Conservation (phyloP, 2,888 invertebrate genomes). For the Psylliodes chrysocephalus region DNA sequence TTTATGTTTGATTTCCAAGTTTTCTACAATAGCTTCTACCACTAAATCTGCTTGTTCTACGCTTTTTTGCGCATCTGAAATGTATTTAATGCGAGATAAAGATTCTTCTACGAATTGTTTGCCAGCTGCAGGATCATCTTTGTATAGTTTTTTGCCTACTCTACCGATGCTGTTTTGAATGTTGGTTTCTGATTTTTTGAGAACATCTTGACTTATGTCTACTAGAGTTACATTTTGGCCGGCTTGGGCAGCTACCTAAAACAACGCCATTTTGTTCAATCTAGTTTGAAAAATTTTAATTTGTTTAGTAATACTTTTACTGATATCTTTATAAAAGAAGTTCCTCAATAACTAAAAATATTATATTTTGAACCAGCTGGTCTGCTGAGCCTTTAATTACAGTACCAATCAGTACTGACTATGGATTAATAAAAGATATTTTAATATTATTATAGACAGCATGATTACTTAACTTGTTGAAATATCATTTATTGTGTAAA, state of each 20-base stretch:
- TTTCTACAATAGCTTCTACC: slow-evolving; percentile 89
- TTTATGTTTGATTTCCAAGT: slow-evolving; percentile 75
- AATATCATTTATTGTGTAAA: too few species aligned
- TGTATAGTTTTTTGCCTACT: slow-evolving; percentile 81
- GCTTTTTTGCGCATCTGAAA: slow-evolving; percentile 71
- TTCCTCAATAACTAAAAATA: too few species aligned
- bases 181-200: slow-evolving; percentile 77
- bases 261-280: neutral
- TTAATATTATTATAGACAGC: too few species aligned
- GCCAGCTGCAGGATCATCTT: slow-evolving; percentile 73
- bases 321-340: too few species aligned
- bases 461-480: too few species aligned
- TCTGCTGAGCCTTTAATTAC: too few species aligned
- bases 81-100: slow-evolving; percentile 70
- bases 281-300: neutral
- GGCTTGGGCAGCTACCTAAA: slow-evolving; percentile 83
- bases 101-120: slow-evolving; percentile 74
- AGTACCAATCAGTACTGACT: too few species aligned
- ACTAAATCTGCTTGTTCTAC: slow-evolving; percentile 79
- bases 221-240: slow-evolving; percentile 85
- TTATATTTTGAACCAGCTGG: too few species aligned
- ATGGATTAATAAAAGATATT: too few species aligned
- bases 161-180: slow-evolving; percentile 78
- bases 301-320: too few species aligned
- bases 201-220: slow-evolving; percentile 77